Percentiles rank a stretch among this genome's conserved stretches.
phyloP scores from a whole-genome alignment of 2,888 invertebrate genomes.

The Heliconius erato region DNA sequence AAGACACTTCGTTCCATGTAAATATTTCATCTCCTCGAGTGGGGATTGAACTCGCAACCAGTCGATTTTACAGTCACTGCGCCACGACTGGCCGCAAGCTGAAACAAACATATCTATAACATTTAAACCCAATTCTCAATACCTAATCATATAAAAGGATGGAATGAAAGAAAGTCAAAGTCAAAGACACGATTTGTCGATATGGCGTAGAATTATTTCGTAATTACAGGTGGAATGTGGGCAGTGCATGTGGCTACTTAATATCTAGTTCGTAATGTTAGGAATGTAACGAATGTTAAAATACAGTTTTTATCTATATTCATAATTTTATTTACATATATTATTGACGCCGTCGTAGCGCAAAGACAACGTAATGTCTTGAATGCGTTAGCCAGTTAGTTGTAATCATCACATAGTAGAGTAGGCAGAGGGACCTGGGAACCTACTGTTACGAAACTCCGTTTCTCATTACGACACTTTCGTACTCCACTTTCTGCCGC shows the following conservation, averaged over 20 bases:
- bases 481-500: too few species aligned
- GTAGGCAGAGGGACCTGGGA: neutral
- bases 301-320: neutral
- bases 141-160: neutral
- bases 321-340: neutral
- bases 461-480: neutral
- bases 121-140: neutral
- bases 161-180: neutral
- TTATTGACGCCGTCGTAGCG: too few species aligned
- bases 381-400: too few species aligned
- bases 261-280: too few species aligned
- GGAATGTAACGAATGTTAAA: slow-evolving; percentile 3
- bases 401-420: too few species aligned
- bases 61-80: too few species aligned
- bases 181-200: neutral
- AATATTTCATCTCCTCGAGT: too few species aligned
- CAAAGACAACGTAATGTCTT: neutral
- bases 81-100: neutral
- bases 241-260: neutral
- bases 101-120: neutral
- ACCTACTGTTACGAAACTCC: neutral
- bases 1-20: too few species aligned
- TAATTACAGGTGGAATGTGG: slow-evolving; percentile 14
- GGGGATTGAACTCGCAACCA: too few species aligned
- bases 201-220: slow-evolving; percentile 16